Percentiles rank a stretch among this genome's conserved stretches.
These are phyloP conservation scores for Labroides dimidiatus DNA, from an alignment of 2,797 vertebrate species.

Conservation along the genomic window DNA sequence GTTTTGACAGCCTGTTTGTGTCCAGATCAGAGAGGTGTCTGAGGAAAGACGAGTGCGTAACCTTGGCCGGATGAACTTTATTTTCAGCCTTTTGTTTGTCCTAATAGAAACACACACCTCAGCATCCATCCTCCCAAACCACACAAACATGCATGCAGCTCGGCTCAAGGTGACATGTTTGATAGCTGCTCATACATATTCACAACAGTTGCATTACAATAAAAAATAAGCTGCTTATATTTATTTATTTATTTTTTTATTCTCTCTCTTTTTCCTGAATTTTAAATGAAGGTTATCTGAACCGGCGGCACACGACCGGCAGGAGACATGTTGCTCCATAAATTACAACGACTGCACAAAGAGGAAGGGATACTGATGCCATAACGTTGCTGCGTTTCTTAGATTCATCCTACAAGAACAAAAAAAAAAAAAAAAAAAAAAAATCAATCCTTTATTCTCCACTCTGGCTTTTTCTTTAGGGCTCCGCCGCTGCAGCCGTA, in stretches of 20 bases:
- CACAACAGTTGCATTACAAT: conserved; percentile 66
- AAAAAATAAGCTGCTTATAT: conserved; percentile 71
- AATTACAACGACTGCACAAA: conserved; percentile 42
- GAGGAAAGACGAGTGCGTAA: conserved; percentile 21
- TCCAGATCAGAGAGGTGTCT: conserved; percentile 19
- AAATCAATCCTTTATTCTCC: conserved; percentile 35
- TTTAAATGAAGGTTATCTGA: conserved; percentile 70
- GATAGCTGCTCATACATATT: conserved; percentile 75
- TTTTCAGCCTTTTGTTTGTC: conserved; percentile 44
- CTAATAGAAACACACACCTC: conserved; percentile 28
- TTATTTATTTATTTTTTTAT: conserved; percentile 53
- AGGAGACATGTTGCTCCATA: conserved; percentile 33
- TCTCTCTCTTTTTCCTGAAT: conserved; percentile 45
- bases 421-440: conserved; percentile 35
- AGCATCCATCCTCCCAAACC: conserved; percentile 6
- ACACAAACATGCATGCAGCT: neutral
- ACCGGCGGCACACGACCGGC: conserved; percentile 36
- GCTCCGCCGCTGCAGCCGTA: conserved; percentile 26
- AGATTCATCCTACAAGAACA: conserved; percentile 53
- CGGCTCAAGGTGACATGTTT: conserved; percentile 71
- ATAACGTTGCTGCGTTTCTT: conserved; percentile 53
- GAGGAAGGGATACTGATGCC: conserved; percentile 46
- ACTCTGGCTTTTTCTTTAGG: conserved; percentile 19
- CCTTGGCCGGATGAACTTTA: conserved; percentile 42
- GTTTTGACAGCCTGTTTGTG: conserved; percentile 10